A percentile compares a stretch with the other conserved stretches of the same genome.
Evolutionary conservation across 2,113 vertebrate species (phyloP).

Genomic region (Scolopax mira): DNA sequence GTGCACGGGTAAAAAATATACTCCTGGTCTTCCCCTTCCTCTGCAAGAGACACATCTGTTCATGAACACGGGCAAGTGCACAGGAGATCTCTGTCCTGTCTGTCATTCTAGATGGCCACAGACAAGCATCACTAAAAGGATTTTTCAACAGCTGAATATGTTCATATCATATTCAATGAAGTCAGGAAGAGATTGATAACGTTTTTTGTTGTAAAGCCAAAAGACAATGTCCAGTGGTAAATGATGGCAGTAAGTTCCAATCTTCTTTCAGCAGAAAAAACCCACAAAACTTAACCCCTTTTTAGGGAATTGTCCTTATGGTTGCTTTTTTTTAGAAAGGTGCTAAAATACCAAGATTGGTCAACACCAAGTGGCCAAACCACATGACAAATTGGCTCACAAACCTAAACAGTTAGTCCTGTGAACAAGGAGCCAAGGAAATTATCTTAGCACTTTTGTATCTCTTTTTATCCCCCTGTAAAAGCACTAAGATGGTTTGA

Average conservation of each 20-base stretch:
- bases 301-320: neutral
- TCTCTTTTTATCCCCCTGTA: neutral
- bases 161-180: neutral
- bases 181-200: neutral
- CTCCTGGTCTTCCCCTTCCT: neutral
- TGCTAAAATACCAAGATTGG: neutral
- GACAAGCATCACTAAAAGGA: neutral
- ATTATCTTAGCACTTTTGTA: neutral
- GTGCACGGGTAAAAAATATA: neutral
- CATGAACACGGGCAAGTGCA: rapidly evolving
- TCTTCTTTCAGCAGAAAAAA: neutral
- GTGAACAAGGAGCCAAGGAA: neutral
- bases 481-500: neutral
- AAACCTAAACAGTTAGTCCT: neutral
- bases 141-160: neutral
- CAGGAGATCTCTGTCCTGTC: neutral
- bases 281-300: neutral
- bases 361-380: neutral
- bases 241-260: neutral
- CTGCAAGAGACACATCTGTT: neutral
- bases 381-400: neutral
- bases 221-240: neutral
- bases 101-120: neutral
- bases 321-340: neutral
- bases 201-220: neutral